Evolutionary conservation across 2,113 vertebrate species (phyloP).

Genomic region (Peromyscus polionotus): DNA sequence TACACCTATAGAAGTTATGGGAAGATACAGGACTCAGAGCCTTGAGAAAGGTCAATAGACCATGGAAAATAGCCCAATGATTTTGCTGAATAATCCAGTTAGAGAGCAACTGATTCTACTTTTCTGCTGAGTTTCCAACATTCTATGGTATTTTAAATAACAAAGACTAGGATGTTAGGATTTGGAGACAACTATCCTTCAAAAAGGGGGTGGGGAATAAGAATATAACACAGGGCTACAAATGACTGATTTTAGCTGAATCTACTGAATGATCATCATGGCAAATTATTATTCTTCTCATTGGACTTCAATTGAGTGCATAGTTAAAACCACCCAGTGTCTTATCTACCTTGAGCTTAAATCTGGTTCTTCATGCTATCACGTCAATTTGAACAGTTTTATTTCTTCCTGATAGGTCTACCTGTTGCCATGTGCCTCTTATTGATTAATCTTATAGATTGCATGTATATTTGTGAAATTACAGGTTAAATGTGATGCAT

Average conservation of each 20-base stretch:
- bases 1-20: not conserved
- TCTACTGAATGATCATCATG: not conserved
- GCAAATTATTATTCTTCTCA: not conserved
- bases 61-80: not conserved
- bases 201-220: conserved; percentile 3
- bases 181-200: not conserved
- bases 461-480: conserved; percentile 24
- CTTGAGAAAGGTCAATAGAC: not conserved
- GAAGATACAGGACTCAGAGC: not conserved
- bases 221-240: not conserved
- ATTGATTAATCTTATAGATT: not conserved
- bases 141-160: not conserved
- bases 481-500: not conserved
- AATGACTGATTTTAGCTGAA: not conserved
- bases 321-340: not conserved
- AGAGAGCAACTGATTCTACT: not conserved
- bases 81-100: not conserved
- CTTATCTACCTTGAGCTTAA: not conserved
- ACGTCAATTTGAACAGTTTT: not conserved
- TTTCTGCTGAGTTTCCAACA: conserved; percentile 19
- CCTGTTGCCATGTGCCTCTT: not conserved
- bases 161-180: not conserved
- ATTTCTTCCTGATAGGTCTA: not conserved
- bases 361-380: not conserved
- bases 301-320: not conserved